Evolutionary conservation across 2,113 vertebrate genomes (phyloP).

Genomic region (Conger conger): DNA sequence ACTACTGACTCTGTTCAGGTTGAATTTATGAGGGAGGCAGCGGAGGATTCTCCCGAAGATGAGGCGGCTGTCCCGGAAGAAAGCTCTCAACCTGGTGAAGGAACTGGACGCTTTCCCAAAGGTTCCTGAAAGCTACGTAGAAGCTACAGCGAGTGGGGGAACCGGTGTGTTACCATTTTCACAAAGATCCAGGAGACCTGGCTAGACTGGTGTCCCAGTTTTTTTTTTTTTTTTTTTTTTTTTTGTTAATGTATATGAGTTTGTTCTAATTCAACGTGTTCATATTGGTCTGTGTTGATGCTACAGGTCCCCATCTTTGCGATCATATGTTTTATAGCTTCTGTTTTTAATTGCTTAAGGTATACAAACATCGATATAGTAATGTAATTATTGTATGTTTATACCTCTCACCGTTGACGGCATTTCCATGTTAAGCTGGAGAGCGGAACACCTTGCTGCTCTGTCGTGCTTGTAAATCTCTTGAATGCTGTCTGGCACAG

Average conservation of each 20-base stretch:
- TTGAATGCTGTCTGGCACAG: neutral
- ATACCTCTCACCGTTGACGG: neutral
- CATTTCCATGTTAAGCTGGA: neutral
- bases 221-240: no score
- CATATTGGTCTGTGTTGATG: neutral
- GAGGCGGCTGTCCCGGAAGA: constrained; percentile 93
- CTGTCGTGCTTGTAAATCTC: no score
- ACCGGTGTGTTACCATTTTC: constrained; percentile 72
- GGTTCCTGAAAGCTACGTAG: constrained; percentile 94
- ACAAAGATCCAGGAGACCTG: neutral
- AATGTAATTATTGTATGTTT: neutral
- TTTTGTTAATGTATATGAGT: neutral
- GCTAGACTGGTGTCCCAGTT: neutral
- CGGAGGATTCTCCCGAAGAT: constrained; percentile 68
- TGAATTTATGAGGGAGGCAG: constrained; percentile 69
- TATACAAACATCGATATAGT: neutral
- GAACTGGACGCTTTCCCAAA: constrained; percentile 97
- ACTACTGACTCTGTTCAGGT: constrained; percentile 7
- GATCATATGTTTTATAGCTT: neutral
- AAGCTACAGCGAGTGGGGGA: constrained; percentile 88
- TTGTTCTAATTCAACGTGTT: neutral
- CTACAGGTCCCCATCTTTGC: neutral
- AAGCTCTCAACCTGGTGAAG: constrained; percentile 90
- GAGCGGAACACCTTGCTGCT: no score
- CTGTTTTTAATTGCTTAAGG: neutral